phyloP scores from a whole-genome alignment of 2,113 vertebrate species.

The Peromyscus leucopus region DNA sequence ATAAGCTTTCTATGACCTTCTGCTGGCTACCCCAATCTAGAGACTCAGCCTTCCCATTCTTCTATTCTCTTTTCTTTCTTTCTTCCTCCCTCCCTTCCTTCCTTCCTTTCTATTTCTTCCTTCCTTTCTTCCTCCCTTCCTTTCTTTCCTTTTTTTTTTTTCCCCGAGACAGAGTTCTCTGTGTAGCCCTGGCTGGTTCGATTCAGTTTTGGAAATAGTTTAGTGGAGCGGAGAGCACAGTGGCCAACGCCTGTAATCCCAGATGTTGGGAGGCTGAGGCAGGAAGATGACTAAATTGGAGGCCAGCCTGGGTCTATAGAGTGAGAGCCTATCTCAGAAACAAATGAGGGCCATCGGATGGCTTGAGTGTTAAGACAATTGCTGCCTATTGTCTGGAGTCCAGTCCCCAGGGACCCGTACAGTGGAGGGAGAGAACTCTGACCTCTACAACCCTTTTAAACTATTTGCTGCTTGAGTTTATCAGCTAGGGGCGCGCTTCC shows the following conservation, averaged over 20 bases:
- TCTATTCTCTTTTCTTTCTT: too few relatives aligned
- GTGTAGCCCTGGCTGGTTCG: too few relatives aligned
- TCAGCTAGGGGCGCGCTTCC: background rate
- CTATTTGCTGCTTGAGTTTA: background rate
- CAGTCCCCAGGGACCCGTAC: background rate
- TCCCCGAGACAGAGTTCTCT: too few relatives aligned
- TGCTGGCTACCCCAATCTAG: too few relatives aligned
- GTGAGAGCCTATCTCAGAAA: background rate
- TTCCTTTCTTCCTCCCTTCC: too few relatives aligned
- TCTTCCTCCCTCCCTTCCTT: too few relatives aligned
- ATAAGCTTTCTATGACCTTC: background rate
- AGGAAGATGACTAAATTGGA: background rate
- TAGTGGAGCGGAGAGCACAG: background rate
- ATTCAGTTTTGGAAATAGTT: background rate
- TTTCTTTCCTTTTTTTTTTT: too few relatives aligned
- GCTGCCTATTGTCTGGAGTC: too few relatives aligned
- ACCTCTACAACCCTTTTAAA: background rate
- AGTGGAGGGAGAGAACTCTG: background rate
- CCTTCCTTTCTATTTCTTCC: too few relatives aligned
- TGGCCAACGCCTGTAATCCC: background rate
- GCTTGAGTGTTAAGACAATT: background rate
- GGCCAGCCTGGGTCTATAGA: background rate
- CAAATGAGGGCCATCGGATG: background rate
- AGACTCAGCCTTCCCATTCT: too few relatives aligned
- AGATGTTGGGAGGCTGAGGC: background rate